phyloP scores from a whole-genome alignment of 2,797 vertebrate species.

The Sebastes nivosus region DNA sequence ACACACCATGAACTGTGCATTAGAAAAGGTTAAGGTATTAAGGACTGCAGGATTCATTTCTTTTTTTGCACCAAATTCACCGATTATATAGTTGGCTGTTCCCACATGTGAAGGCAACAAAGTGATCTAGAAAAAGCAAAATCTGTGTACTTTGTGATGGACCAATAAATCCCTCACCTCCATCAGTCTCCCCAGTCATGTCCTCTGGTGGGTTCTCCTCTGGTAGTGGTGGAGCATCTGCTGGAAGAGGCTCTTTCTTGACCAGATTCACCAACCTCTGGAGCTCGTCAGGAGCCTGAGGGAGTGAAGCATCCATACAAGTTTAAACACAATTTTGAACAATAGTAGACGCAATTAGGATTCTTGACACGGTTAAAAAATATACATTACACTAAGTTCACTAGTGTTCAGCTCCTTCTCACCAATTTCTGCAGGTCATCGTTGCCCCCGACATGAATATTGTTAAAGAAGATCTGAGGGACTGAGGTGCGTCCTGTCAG shows the following conservation, averaged over 20 bases:
- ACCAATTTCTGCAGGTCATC: slow-evolving; percentile 81
- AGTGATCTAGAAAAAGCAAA: background rate
- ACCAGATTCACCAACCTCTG: slow-evolving; percentile 75
- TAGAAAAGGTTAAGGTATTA: background rate
- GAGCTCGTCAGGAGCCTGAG: slow-evolving; percentile 77
- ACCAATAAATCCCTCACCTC: slow-evolving; percentile 50
- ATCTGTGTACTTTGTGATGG: background rate
- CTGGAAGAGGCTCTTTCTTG: slow-evolving; percentile 71
- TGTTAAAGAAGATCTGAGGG: slow-evolving; percentile 86
- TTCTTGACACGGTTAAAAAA: background rate
- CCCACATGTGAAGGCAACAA: background rate
- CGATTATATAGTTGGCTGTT: background rate
- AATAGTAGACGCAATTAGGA: background rate
- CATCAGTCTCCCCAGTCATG: slow-evolving; percentile 26
- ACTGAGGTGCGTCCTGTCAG: slow-evolving; percentile 78
- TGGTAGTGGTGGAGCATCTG: slow-evolving; percentile 72
- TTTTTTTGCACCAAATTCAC: background rate
- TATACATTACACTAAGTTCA: background rate
- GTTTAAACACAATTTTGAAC: background rate
- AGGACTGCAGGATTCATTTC: no score
- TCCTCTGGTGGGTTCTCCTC: slow-evolving; percentile 39
- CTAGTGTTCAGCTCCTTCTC: slow-evolving; percentile 24
- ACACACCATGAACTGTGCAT: background rate
- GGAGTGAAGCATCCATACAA: background rate
- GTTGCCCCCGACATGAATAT: slow-evolving; percentile 77